Percentiles rank a stretch among this genome's conserved stretches.
Conservation (phyloP, 92 coral and sea anemone genomes). For the Epizoanthus rinbou region DNA sequence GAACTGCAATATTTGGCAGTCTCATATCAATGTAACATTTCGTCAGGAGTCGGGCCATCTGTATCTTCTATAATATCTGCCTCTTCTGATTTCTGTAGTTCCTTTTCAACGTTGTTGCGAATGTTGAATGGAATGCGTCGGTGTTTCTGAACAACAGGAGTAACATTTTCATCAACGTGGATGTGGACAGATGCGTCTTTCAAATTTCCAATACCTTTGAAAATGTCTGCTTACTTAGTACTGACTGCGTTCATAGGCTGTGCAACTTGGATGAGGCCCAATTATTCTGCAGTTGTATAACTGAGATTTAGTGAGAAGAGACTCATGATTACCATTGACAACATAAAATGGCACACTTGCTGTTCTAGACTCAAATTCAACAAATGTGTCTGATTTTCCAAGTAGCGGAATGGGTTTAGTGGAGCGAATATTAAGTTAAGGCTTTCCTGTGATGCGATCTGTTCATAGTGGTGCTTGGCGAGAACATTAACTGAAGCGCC, state of each 20-base stretch:
- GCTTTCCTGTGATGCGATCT: conserved; percentile 15
- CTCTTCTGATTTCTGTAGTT: conserved; percentile 49
- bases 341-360: conserved; percentile 29
- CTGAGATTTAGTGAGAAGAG: conserved; percentile 46
- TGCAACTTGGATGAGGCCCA: conserved; percentile 35
- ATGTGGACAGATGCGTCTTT: conserved; percentile 49
- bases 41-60: conserved; percentile 62
- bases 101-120: conserved; percentile 52
- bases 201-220: conserved; percentile 56
- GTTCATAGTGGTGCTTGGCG: conserved; percentile 31
- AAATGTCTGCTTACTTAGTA: neutral
- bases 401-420: conserved; percentile 31
- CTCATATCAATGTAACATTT: conserved; percentile 62
- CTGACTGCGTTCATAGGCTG: conserved; percentile 31
- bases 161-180: conserved; percentile 56
- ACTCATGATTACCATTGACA: conserved; percentile 38
- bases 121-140: conserved; percentile 59
- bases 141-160: conserved; percentile 55
- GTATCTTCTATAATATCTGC: conserved; percentile 59
- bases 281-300: conserved; percentile 35
- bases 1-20: conserved; percentile 53
- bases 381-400: conserved; percentile 20
- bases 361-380: conserved; percentile 1
- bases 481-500: conserved; percentile 58
- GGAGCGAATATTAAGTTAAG: conserved; percentile 2